Conservation (phyloP, 2,888 invertebrate genomes). For the Phasia obesa region DNA sequence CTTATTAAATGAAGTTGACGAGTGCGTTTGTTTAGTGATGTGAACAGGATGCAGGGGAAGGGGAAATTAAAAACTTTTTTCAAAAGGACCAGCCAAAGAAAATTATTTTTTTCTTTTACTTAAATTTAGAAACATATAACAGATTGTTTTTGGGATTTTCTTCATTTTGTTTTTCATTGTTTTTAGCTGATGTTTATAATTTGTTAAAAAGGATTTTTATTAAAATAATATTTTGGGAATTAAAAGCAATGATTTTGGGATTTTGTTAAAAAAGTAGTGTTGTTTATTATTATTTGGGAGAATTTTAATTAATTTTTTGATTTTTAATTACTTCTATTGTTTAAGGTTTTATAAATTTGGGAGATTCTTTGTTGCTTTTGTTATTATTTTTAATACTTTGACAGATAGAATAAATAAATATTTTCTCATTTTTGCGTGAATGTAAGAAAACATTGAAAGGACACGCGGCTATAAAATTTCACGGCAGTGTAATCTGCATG, state of each 20-base stretch:
- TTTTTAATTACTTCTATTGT: conserved; percentile 41
- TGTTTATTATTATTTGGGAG: conserved; percentile 30
- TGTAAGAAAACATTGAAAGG: too few relatives aligned
- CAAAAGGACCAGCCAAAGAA: conserved; percentile 39
- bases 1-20: conserved; percentile 47
- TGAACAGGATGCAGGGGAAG: neutral
- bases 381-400: too few relatives aligned
- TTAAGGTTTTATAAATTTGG: neutral
- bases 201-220: conserved; percentile 41
- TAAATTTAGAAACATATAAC: conserved; percentile 43
- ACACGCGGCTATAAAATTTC: too few relatives aligned
- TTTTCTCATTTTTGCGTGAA: too few relatives aligned
- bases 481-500: too few relatives aligned
- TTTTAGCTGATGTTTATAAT: conserved; percentile 11
- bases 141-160: conserved; percentile 50
- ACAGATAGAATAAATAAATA: too few relatives aligned
- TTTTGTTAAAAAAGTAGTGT: conserved; percentile 34
- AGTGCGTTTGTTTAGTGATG: too few relatives aligned
- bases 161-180: conserved; percentile 12
- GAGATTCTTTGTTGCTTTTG: too few relatives aligned
- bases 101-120: conserved; percentile 34
- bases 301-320: conserved; percentile 62
- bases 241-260: neutral
- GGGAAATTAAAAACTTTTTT: conserved; percentile 10
- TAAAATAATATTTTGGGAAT: conserved; percentile 33